Evolutionary conservation across 2,888 invertebrate genomes (phyloP).

Genomic region (Apodemia mormo): DNA sequence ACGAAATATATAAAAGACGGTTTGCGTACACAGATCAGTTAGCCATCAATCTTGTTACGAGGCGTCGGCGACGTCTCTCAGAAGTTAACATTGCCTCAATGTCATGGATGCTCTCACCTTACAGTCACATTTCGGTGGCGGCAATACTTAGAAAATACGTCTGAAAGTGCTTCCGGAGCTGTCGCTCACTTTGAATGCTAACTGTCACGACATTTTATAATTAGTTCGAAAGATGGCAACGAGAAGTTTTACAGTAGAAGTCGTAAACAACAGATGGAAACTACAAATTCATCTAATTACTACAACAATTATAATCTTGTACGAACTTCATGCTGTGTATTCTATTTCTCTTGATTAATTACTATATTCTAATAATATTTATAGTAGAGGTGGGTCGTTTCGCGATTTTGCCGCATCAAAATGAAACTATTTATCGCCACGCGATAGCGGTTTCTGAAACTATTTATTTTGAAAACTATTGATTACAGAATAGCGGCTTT

Average conservation of each 20-base stretch:
- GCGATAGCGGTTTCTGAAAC: no score
- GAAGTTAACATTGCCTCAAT: slow-evolving; percentile 18
- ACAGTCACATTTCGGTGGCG: slow-evolving; percentile 1
- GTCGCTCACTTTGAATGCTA: slow-evolving; percentile 12
- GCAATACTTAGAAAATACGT: not conserved
- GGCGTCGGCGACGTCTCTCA: not conserved
- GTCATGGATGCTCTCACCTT: slow-evolving; percentile 17
- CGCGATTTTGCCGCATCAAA: no score
- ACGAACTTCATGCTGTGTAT: no score
- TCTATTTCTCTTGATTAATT: no score
- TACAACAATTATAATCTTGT: no score
- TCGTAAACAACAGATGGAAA: not conserved
- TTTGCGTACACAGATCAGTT: not conserved
- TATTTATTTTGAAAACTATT: no score
- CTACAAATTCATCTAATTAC: not conserved
- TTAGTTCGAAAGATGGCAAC: not conserved
- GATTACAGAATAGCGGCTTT: no score
- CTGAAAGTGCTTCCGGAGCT: slow-evolving; percentile 7
- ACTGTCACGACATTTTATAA: slow-evolving; percentile 9
- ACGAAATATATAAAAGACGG: not conserved
- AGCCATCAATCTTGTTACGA: slow-evolving; percentile 8
- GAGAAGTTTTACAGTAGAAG: not conserved
- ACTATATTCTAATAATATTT: no score
- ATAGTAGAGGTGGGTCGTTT: no score
- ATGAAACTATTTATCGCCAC: no score